Conservation (phyloP, 2,888 invertebrate genomes). For the Bellardia pandia region DNA sequence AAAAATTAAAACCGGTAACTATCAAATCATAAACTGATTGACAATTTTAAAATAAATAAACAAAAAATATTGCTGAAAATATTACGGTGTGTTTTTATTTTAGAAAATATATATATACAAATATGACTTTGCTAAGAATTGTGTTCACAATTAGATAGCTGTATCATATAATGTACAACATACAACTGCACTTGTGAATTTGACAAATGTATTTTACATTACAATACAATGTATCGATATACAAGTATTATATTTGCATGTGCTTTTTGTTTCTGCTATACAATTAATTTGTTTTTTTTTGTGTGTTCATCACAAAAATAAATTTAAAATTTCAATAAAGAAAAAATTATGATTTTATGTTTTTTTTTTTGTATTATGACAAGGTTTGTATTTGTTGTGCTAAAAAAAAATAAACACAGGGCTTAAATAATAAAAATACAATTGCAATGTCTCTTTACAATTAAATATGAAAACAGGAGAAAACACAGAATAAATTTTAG, state of each 20-base stretch:
- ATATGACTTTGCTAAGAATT: no score
- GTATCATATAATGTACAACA: no score
- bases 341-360: neutral
- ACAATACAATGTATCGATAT: neutral
- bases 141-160: no score
- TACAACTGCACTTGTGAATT: no score
- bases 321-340: neutral
- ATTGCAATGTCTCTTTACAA: neutral
- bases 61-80: no score
- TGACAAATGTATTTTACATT: neutral
- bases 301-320: neutral
- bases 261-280: neutral
- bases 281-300: neutral
- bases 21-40: no score
- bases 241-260: slow-evolving; percentile 6
- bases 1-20: no score
- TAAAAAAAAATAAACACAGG: neutral
- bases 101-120: no score
- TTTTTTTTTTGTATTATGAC: neutral
- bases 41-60: no score
- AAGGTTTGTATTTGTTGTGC: neutral
- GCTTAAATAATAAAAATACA: neutral
- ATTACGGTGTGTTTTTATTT: no score
- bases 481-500: neutral
- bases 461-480: neutral